These are phyloP conservation scores for Lobophora halterata DNA, from an alignment of 2,888 invertebrate species.

Conservation along the genomic window DNA sequence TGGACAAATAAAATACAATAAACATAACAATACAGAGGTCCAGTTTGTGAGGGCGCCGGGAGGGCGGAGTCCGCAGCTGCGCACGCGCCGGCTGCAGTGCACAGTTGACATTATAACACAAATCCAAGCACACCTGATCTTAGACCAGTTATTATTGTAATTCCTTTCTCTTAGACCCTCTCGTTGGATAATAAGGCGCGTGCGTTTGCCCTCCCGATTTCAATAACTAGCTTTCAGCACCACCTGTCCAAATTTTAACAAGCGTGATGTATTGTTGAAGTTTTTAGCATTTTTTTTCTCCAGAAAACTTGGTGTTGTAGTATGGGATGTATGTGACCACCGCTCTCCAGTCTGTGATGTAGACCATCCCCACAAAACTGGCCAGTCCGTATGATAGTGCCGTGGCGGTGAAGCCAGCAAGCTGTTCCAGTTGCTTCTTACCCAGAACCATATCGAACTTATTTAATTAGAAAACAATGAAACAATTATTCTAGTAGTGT, in stretches of 20 bases:
- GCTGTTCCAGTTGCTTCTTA: constrained; percentile 81
- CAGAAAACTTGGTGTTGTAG: constrained; percentile 84
- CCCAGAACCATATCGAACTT: constrained; percentile 69
- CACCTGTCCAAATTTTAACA: constrained; percentile 23
- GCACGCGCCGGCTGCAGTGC: constrained; percentile 66
- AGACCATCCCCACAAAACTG: constrained; percentile 77
- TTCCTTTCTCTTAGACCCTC: constrained; percentile 55
- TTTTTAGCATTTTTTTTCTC: constrained; percentile 34
- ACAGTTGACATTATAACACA: constrained; percentile 69
- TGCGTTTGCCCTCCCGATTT: constrained; percentile 38
- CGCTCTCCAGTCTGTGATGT: constrained; percentile 88
- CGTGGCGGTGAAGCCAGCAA: constrained; percentile 71
- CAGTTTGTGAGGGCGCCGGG: constrained; percentile 64
- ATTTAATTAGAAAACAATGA: too few relatives aligned
- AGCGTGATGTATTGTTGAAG: too few relatives aligned
- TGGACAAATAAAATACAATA: constrained; percentile 39
- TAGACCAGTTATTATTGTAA: constrained; percentile 63
- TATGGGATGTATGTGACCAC: constrained; percentile 85
- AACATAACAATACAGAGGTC: constrained; percentile 58
- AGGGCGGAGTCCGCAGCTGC: constrained; percentile 70
- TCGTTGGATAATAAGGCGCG: constrained; percentile 50
- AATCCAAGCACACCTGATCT: constrained; percentile 77
- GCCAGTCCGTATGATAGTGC: constrained; percentile 80
- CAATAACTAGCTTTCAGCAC: constrained; percentile 27
- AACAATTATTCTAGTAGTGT: too few relatives aligned